phyloP scores from a whole-genome alignment of 2,797 vertebrate genomes.

The Lacerta agilis region DNA sequence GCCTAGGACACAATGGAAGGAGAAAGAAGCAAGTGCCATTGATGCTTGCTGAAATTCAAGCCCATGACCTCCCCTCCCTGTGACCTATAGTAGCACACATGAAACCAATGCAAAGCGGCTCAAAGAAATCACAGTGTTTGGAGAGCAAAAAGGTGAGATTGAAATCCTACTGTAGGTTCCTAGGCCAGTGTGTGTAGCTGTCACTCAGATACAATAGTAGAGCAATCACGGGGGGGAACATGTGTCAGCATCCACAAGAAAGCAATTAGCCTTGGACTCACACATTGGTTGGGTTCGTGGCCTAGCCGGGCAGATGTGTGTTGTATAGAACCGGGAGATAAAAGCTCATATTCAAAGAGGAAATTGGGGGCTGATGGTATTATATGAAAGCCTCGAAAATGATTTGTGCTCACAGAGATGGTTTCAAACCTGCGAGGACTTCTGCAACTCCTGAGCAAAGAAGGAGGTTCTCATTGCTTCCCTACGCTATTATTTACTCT shows the following conservation, averaged over 20 bases:
- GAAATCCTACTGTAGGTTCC: slow-evolving; percentile 20
- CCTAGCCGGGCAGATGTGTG: not conserved
- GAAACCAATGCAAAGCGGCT: not conserved
- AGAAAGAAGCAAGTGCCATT: not conserved
- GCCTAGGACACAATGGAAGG: not conserved
- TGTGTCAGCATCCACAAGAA: slow-evolving; percentile 23
- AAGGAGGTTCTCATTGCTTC: not conserved
- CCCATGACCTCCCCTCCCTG: not conserved
- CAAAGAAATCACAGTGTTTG: not conserved
- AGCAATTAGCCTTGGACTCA: slow-evolving; percentile 35
- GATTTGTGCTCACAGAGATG: not conserved
- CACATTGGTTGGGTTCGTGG: slow-evolving; percentile 2
- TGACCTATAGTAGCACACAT: not conserved
- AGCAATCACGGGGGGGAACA: slow-evolving; percentile 1
- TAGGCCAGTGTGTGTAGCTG: slow-evolving; percentile 17
- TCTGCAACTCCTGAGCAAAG: not conserved
- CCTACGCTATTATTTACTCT: no score
- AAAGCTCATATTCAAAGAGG: slow-evolving; percentile 22
- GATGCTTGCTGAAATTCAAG: slow-evolving; percentile 3
- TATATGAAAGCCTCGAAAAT: not conserved
- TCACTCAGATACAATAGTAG: slow-evolving; percentile 29
- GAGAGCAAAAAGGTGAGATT: slow-evolving; percentile 30
- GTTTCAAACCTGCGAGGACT: not conserved
- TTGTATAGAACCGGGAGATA: slow-evolving; percentile 17
- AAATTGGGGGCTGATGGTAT: slow-evolving; percentile 6